phyloP scores from a whole-genome alignment of 2,113 vertebrate genomes.

The Semnornis frantzii region DNA sequence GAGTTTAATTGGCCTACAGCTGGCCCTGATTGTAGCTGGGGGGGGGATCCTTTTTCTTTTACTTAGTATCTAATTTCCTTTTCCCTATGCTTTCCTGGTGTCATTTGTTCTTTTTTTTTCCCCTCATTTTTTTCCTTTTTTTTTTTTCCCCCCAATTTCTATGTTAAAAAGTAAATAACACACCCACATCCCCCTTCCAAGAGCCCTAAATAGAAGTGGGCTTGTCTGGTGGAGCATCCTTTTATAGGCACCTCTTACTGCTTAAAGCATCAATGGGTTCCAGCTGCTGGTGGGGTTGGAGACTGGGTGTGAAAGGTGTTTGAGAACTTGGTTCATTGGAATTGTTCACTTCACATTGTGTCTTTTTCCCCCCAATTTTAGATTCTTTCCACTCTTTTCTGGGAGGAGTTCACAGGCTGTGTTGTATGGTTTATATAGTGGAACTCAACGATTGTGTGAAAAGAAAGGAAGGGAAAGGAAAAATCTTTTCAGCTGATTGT shows the following conservation, averaged over 20 bases:
- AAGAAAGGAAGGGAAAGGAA: not conserved
- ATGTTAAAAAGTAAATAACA: slow-evolving; percentile 20
- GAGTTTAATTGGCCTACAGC: slow-evolving; percentile 54
- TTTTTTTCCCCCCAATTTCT: not conserved
- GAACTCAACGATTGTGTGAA: not conserved
- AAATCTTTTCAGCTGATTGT: not conserved
- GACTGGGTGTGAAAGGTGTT: not conserved
- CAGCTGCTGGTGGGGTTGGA: slow-evolving; percentile 22
- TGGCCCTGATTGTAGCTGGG: slow-evolving; percentile 4
- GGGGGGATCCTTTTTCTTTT: not conserved
- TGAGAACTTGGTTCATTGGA: not conserved
- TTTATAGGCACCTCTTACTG: not conserved
- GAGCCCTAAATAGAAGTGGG: slow-evolving; percentile 3
- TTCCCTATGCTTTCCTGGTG: not conserved
- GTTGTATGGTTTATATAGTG: not conserved
- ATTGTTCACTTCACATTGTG: not conserved
- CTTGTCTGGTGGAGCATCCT: not conserved
- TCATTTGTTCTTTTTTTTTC: not conserved
- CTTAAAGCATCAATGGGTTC: not conserved
- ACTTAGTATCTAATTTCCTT: slow-evolving; percentile 25
- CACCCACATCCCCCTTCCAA: not conserved
- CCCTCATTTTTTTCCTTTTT: not conserved
- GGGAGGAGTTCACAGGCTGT: not conserved
- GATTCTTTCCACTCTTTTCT: not conserved
- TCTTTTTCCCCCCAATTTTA: not conserved